Evolutionary conservation across 2,797 vertebrate genomes (phyloP), one percentile per base, ranked within the genome.

Genomic region (Leptodactylus fallax): DNA sequence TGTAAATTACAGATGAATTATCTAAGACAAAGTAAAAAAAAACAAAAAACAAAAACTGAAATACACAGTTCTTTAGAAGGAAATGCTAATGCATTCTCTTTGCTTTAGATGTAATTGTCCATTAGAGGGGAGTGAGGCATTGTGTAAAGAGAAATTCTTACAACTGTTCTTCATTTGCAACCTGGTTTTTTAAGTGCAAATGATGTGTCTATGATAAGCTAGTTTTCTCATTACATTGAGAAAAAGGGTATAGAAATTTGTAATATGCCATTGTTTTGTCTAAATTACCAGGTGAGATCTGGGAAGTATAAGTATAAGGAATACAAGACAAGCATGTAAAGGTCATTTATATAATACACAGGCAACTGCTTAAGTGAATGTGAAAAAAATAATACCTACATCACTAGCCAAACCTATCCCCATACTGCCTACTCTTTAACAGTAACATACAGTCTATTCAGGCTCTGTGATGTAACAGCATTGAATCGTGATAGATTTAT

Each of bases 161-260:
- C 79, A 82, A 61, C 78, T 72, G 45, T 76, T 81, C 53, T 63
- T 63, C 69, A 56, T 47, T 53, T 65, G 56, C 58, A 36, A 63
- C 58, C 49, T 87, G 23, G 71, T n/a, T 65, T 81, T 81, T 77
- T 63, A 83, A 83, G 86, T 87, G 86, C 71, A 77, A 78, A 77
- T 87, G 45, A 65, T 87, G 69, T 83, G 76, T 69, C 71, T 78
- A 65, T 83, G n/a, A 65, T 67, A 45, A 87, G 25, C 58, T 23
- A 19, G 25, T 23, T 77, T 16, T 49, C 72, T 45, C 16, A 45
- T 72, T 86, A 49, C 36, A n/a, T n/a, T n/a, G n/a, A n/a, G n/a
- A n/a, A n/a, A n/a, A n/a, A n/a, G n/a, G n/a, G n/a, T n/a, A n/a
- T n/a, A n/a, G n/a, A n/a, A 1, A 19, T 58, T 72, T 83, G 25